These are phyloP conservation scores for Magallana gigas DNA, from an alignment of 1,140 invertebrate species.

Conservation along the genomic window DNA sequence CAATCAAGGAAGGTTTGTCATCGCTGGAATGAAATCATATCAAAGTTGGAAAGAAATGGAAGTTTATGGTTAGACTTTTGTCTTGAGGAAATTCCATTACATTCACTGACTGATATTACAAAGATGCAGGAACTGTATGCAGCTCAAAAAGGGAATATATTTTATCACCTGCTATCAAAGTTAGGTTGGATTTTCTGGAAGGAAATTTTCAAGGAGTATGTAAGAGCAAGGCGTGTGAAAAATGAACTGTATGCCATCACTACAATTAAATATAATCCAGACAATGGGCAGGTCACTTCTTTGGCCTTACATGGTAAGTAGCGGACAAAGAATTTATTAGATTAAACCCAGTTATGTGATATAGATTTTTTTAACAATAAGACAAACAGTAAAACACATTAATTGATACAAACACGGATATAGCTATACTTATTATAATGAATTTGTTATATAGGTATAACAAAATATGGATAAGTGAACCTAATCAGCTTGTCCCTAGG, in stretches of 20 bases:
- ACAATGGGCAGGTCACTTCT: background rate
- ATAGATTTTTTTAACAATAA: too few species aligned
- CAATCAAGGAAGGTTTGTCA: background rate
- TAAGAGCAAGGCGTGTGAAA: background rate
- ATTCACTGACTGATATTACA: background rate
- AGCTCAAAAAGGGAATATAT: background rate
- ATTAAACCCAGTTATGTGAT: too few species aligned
- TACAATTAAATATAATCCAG: background rate
- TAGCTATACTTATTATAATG: too few species aligned
- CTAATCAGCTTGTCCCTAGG: too few species aligned
- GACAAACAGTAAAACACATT: too few species aligned
- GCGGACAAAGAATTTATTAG: background rate
- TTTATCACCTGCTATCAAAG: background rate
- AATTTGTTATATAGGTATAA: too few species aligned
- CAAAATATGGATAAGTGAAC: too few species aligned
- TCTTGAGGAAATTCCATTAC: background rate
- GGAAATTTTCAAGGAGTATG: conserved; percentile 7
- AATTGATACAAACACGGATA: too few species aligned
- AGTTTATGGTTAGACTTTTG: background rate
- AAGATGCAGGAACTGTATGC: background rate
- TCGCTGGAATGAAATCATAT: conserved; percentile 23
- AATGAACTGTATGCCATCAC: background rate
- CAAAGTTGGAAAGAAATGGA: background rate
- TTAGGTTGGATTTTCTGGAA: conserved; percentile 17
- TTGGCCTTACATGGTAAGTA: conserved; percentile 1